Base-by-base conservation (phyloP, 1,140 invertebrate genomes). In the Lineus longissimus region DNA sequence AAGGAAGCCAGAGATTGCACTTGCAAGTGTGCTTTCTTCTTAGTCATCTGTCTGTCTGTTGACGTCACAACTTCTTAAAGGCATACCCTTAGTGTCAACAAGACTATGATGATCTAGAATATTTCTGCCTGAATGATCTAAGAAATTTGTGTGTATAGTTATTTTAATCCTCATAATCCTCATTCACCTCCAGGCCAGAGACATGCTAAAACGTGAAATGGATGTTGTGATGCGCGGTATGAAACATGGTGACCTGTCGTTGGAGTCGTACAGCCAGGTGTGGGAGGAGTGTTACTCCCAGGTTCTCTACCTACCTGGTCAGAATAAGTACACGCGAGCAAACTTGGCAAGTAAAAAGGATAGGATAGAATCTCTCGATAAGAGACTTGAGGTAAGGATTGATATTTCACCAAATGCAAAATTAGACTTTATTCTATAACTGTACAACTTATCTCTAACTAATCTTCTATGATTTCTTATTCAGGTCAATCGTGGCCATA, bases 301-400 rank as follows among this genome's bases (percentile, higher is more conserved):
- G 86, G 90, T 96, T 13, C 83, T 97, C 1, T 96, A 91, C 76
- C 77, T 96, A 54, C 92, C 94, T 0, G 87, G 88, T 29, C 92
- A 94, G 83, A 92, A 92, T 75, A 85, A 92, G 63, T 98, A 96
- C 73, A 97, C 94, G 0, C 86, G 95, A 62, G 94, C 94, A 0
- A 96, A 93, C 78, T 83, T 97, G 63, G 94, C 93, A 0, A 94
- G 91, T 66, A 97, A 97, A 80, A 97, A 97, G 79, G 95, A 98
- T 77, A 86, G 93, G 55, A 86, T 98, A 36, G 95, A 98, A 81
- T 95, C 93, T 0, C 87, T 90, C 0, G 94, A 97, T 75, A 95
- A 96, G 74, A 85, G 91, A 69, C 82, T 98, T 7, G 95, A 98
- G 81, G 82, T 82, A 67, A 63, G 57, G n/a, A n/a, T n/a, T n/a